Base-by-base conservation (phyloP, 2,888 invertebrate species). In the Ennomos erosarius region DNA sequence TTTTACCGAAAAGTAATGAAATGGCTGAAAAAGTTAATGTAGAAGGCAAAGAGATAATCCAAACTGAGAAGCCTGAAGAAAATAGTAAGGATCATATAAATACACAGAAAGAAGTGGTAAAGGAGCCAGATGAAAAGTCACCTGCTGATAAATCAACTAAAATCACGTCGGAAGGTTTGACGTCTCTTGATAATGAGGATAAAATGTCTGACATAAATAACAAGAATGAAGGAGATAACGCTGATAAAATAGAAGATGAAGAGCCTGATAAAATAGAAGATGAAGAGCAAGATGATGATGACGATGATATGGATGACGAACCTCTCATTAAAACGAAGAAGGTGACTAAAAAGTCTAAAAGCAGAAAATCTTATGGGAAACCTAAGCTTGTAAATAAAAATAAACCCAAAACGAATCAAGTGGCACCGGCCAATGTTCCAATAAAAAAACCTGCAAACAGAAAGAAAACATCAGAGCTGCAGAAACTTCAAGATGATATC, bases 401-500 rank as follows among this genome's bases (percentile, higher is more conserved):
- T 2, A 50, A 54, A 46, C 34, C 10, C 13, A 26, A 26, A 26
- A 26, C 6, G 26, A 26, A 6, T 9, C 48, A 12, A 48, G 10
- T 36, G 26, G 26, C 10, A 10, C n/a, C 58, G 39, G 54, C 5
- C n/a, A 49, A 40, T 16, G 13, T 13, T 13, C 35, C n/a, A 13
- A 11, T 43, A 42, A 50, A 57, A 6, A 57, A 50, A 46, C 10
- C 43, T 6, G 11, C 8, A 16, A 9, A 34, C 11, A 37, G 12
- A 55, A 81, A 88, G 68, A 85, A 84, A 67, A 74, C 69, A 38
- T 79, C 78, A 62, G 95, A 95, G 71, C 75, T 96, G 47, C 93
- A 94, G 70, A 90, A 93, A 78, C 84, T 96, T 1, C 95, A 95
- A 67, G 94, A 95, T 63, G 95, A 96, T 68, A 94, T 96, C 42